Evolutionary conservation across 1,140 invertebrate genomes (phyloP).

Genomic region (Orius insidiosus): DNA sequence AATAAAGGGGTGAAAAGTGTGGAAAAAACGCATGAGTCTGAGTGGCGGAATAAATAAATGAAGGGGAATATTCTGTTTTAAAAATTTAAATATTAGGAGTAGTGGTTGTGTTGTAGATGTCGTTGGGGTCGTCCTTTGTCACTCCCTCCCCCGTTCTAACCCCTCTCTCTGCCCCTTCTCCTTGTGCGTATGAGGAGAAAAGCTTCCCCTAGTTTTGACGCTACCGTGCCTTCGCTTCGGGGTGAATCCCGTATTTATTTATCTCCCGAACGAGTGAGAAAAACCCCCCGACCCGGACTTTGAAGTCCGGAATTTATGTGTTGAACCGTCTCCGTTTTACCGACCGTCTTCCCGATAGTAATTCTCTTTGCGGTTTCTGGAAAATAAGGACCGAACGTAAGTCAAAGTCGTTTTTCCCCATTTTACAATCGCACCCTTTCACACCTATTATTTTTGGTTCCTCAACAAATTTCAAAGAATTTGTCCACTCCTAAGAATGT

Average conservation of each 20-base stretch:
- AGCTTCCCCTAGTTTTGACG: conserved; percentile 15
- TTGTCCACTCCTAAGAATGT: conserved; percentile 14
- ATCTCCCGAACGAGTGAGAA: background rate
- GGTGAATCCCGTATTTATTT: conserved; percentile 10
- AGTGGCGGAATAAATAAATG: background rate
- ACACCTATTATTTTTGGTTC: conserved; percentile 3
- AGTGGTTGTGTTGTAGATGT: conserved; percentile 9
- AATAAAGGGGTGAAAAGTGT: too few species aligned
- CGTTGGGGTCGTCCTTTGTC: conserved; percentile 13
- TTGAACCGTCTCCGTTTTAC: background rate
- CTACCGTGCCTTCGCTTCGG: conserved; percentile 8
- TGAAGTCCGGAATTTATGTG: background rate
- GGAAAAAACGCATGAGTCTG: too few species aligned
- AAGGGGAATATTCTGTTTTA: background rate
- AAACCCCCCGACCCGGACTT: background rate
- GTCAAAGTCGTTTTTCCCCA: background rate
- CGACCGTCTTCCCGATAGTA: background rate
- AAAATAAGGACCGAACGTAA: background rate
- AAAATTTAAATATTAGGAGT: background rate
- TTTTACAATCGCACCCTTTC: conserved; percentile 4
- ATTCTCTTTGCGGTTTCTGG: background rate
- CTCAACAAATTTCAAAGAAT: conserved; percentile 15
- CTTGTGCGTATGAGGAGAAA: background rate
- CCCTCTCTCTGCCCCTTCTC: background rate
- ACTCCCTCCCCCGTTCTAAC: background rate